Base-by-base conservation (phyloP, 2,888 invertebrate genomes). In the Eristalis arbustorum region DNA sequence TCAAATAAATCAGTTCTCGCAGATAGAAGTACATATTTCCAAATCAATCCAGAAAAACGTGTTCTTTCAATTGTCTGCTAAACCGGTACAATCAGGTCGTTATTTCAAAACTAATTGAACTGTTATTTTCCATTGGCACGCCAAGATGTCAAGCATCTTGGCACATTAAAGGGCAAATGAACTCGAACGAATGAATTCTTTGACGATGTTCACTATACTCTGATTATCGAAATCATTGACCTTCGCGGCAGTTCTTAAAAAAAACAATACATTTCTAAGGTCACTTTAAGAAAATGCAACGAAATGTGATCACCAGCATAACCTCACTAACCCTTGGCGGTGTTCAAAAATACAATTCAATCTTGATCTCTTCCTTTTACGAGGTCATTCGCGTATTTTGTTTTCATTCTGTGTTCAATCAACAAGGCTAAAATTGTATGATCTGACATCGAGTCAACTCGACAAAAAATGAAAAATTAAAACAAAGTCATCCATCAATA, bases 371-470 rank as follows among this genome's bases (percentile, higher is more conserved):
- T 13, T 37, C 13, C 13, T 13, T 8, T 49, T 49, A 22, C 37
- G 68, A 76, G 76, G 76, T 69, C 68, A 37, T 76, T 76, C 56
- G 62, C 61, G 28, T 72, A 4, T 18, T n/a, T 40, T 66, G 5
- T 37, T 37, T 11, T 37, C 13, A 8, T n/a, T n/a, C 8, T 49
- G 18, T 49, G 6, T 2, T 31, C 2, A 5, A 49, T 8, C 49
- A 18, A 18, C 49, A 49, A 49, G 8, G 49, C 18, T 49, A 18
- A 4, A n/a, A 49, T 49, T 49, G n/a, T 42, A n/a, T 42, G 4
- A 42, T 4, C 14, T 79, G 78, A 66, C 71, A 22, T 23, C 42
- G 57, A 22, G 40, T 64, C 78, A 78, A 72, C 34, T 25, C 49
- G 61, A 37, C 62, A 61, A 72, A 18, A 49, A 49, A 8, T 5